Percentiles rank a stretch among this genome's conserved stretches.
Conservation (phyloP, 2,113 vertebrate genomes). For the Gyps fulvus region DNA sequence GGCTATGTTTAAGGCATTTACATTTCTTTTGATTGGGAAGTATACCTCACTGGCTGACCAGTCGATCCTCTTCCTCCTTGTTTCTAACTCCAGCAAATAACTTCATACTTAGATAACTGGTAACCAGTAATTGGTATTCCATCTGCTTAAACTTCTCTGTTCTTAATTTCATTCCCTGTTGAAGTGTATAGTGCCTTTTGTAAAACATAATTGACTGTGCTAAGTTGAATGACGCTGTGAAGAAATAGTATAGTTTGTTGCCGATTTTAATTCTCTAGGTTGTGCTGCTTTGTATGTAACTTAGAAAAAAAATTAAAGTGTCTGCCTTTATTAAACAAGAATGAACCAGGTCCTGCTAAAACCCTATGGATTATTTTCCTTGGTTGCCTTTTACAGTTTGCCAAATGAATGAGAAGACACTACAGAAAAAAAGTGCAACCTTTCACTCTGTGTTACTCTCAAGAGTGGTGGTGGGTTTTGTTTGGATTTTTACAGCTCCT, state of each 20-base stretch:
- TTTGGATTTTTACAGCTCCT: not conserved
- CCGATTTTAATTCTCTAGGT: not conserved
- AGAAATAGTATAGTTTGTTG: not conserved
- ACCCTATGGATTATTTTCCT: not conserved
- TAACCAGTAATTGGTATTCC: not conserved
- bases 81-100: not conserved
- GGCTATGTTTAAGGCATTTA: not conserved
- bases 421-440: not conserved
- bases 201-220: not conserved
- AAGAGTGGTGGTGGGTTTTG: not conserved
- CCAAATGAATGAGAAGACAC: not conserved
- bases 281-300: not conserved
- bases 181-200: not conserved
- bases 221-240: not conserved
- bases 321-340: not conserved
- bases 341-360: not conserved
- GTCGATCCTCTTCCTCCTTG: not conserved
- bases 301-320: not conserved
- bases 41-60: not conserved
- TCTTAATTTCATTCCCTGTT: not conserved
- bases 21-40: not conserved
- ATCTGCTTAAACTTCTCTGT: not conserved
- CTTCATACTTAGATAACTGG: not conserved
- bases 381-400: not conserved
- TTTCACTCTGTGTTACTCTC: not conserved